Conservation (phyloP, 1,140 invertebrate genomes). For the Cotesia vestalis region DNA sequence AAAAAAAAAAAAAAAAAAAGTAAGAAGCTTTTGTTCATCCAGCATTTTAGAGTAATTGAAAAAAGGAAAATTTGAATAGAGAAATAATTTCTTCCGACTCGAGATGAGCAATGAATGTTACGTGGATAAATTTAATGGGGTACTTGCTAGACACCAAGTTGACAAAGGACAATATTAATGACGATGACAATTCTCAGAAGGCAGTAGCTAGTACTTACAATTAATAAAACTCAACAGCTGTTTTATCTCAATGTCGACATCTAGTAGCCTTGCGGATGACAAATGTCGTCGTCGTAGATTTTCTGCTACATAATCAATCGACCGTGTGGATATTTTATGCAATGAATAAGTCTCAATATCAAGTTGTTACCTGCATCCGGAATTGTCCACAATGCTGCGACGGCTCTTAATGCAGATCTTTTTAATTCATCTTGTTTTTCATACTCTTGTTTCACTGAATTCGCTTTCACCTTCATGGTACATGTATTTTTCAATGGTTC, state of each 20-base stretch:
- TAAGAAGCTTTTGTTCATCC: neutral
- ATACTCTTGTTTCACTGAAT: constrained; percentile 99
- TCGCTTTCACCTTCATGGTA: constrained; percentile 96
- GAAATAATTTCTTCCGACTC: no score
- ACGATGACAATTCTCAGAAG: neutral
- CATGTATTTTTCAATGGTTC: constrained; percentile 93
- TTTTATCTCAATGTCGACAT: constrained; percentile 14
- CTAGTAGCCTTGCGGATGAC: constrained; percentile 15
- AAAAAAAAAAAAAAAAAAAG: no score
- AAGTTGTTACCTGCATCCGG: constrained; percentile 85
- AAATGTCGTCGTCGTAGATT: constrained; percentile 6
- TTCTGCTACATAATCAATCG: constrained; percentile 16
- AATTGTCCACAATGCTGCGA: constrained; percentile 87
- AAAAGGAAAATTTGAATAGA: no score
- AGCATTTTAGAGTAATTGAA: no score
- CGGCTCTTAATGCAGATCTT: constrained; percentile 88
- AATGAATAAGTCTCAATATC: neutral
- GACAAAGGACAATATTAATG: neutral
- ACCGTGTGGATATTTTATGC: neutral
- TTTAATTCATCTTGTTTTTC: constrained; percentile 99
- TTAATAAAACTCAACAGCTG: constrained; percentile 12
- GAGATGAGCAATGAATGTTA: no score
- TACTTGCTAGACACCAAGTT: neutral
- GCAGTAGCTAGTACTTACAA: constrained; percentile 3
- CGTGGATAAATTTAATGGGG: neutral